Base-by-base conservation (phyloP, 2,113 vertebrate genomes). In the Formicarius rufipectus region DNA sequence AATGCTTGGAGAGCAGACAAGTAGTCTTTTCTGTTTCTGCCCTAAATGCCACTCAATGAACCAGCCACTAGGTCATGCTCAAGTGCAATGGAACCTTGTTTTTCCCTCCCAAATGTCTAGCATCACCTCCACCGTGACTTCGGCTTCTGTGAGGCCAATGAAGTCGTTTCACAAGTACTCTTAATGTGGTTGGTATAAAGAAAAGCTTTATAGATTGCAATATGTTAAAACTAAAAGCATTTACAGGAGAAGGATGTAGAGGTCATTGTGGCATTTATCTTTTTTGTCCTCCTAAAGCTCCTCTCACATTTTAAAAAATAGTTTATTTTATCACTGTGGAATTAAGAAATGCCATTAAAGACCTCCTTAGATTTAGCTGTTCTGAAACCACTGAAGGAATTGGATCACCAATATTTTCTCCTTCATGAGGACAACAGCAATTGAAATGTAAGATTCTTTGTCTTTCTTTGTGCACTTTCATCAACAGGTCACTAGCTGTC, bases 51-150 rank as follows among this genome's bases (percentile, higher is more conserved):
- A 96, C 97, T 97, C 95, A 96, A 73, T 96, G 97, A 97, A 97
- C 95, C 93, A 96, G 73, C 97, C 98, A 98, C 97, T 98, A 98
- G 98, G 97, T 98, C 97, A 98, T 97, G 97, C 98, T 98, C 98
- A 98, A 90, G 98, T 97, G 97, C 98, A 98, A 55, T 92, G 92
- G 94, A 97, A 95, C 94, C 91, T 95, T 95, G 53, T 87, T 95
- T 90, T 92, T 84, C 76, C 84, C 63, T 96, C 73, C 74, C 84
- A 90, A 71, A 94, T 42, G 82, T 95, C 66, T 69, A 83, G 68
- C 79, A 90, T 97, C 93, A 95, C 95, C 96, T 96, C 81, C 45
- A 25, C 39, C 5, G 59, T n/a, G 60, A 79, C 68, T 81, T 81
- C 75, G 89, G 78, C 56, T 31, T 44, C 73, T 84, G 49, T 77